phyloP scores from a whole-genome alignment of 2,113 vertebrate species.

The Syngnathus scovelli region DNA sequence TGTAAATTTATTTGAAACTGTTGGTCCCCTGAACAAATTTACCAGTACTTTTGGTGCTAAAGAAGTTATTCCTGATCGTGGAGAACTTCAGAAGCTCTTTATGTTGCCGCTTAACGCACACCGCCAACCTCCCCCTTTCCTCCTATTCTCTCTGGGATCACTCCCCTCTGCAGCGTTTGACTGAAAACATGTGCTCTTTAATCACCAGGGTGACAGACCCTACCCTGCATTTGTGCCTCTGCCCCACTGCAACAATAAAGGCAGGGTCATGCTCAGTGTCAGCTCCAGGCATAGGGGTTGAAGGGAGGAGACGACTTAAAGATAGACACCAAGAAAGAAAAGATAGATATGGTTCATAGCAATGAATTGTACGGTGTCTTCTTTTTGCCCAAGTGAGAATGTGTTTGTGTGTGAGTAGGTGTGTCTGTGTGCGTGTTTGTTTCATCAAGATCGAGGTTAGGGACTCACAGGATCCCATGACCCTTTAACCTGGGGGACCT shows the following conservation, averaged over 20 bases:
- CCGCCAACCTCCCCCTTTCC: conserved; percentile 5
- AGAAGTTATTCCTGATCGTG: conserved; percentile 33
- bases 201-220: conserved; percentile 66
- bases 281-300: conserved; percentile 55
- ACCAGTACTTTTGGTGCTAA: not conserved
- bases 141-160: conserved; percentile 32
- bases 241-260: conserved; percentile 65
- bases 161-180: conserved; percentile 60
- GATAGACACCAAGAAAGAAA: conserved; percentile 13
- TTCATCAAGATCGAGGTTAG: conserved; percentile 17
- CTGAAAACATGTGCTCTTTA: conserved; percentile 69
- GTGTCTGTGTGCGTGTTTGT: conserved; percentile 10
- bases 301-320: conserved; percentile 23
- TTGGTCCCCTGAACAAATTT: not conserved
- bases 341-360: not conserved
- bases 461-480: conserved; percentile 60
- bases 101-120: conserved; percentile 21
- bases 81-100: conserved; percentile 28
- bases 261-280: conserved; percentile 68
- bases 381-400: not conserved
- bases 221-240: conserved; percentile 60
- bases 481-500: conserved; percentile 57
- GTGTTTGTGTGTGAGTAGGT: conserved; percentile 13
- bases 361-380: not conserved
- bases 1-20: too few species aligned